These are phyloP conservation scores for Yponomeuta plumbellus DNA, from an alignment of 2,888 invertebrate species.

Conservation along the genomic window DNA sequence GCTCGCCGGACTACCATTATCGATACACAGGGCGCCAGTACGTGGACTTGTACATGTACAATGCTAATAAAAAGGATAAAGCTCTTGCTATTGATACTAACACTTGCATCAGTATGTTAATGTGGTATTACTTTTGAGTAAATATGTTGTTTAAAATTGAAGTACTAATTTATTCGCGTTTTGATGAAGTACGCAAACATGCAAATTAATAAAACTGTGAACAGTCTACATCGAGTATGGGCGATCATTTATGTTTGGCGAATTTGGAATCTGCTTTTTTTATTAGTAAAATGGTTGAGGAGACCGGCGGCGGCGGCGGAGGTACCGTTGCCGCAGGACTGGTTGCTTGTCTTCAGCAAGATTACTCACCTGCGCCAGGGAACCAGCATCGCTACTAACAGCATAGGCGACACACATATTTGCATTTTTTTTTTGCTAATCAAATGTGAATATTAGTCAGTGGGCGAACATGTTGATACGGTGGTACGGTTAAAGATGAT, in stretches of 20 bases:
- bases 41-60: neutral
- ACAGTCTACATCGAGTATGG: neutral
- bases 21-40: neutral
- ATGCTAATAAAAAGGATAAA: neutral
- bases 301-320: neutral
- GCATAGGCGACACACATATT: conserved; percentile 26
- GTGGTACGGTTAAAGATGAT: conserved; percentile 28
- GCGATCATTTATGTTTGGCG: neutral
- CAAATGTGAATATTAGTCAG: conserved; percentile 31
- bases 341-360: neutral
- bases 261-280: neutral
- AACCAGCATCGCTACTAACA: neutral
- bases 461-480: conserved; percentile 30
- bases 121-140: neutral
- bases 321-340: conserved; percentile 9
- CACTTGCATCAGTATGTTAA: neutral
- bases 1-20: neutral
- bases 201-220: conserved; percentile 10
- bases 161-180: neutral
- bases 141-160: neutral
- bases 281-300: neutral
- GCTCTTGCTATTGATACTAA: neutral
- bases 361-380: neutral
- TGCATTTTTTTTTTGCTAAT: conserved; percentile 49
- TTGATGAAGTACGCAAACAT: neutral